phyloP scores from a whole-genome alignment of 2,888 invertebrate species.

The Spisula solida region DNA sequence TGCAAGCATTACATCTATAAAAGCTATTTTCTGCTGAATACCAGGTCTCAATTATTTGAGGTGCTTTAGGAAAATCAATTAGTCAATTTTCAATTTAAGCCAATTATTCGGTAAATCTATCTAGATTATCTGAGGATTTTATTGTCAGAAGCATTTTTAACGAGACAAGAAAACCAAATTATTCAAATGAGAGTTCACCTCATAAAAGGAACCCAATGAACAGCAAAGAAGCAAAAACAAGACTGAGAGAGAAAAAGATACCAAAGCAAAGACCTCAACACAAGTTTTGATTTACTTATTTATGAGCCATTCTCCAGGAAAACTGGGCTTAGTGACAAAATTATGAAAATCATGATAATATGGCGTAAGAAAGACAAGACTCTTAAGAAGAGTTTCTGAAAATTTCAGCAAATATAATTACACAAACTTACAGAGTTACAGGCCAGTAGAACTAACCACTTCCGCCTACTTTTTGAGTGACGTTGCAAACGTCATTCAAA shows the following conservation, averaged over 20 bases:
- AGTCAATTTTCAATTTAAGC: slow-evolving; percentile 23
- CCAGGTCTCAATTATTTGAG: slow-evolving; percentile 11
- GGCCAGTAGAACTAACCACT: too few relatives aligned
- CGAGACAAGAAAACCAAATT: slow-evolving; percentile 16
- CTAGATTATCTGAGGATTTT: neutral
- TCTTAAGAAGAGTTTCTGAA: too few relatives aligned
- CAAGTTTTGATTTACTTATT: neutral
- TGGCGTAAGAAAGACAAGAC: too few relatives aligned
- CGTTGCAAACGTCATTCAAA: too few relatives aligned
- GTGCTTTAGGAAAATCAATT: slow-evolving; percentile 22
- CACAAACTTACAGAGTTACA: too few relatives aligned
- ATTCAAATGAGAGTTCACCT: slow-evolving; percentile 9
- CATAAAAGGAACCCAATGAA: neutral
- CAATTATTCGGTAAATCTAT: neutral
- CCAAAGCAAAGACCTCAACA: neutral
- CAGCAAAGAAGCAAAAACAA: neutral
- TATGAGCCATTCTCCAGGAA: too few relatives aligned
- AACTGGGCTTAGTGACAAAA: too few relatives aligned
- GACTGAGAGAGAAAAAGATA: neutral
- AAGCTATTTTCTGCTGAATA: slow-evolving; percentile 9
- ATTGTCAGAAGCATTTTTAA: slow-evolving; percentile 10
- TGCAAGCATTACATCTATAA: slow-evolving; percentile 1
- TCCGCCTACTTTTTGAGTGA: too few relatives aligned
- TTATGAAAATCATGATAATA: too few relatives aligned
- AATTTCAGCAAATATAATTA: too few relatives aligned